A percentile compares a stretch with the other conserved stretches of the same genome.
phyloP scores from a whole-genome alignment of 2,113 vertebrate genomes.

The Tetraodon nigroviridis region DNA sequence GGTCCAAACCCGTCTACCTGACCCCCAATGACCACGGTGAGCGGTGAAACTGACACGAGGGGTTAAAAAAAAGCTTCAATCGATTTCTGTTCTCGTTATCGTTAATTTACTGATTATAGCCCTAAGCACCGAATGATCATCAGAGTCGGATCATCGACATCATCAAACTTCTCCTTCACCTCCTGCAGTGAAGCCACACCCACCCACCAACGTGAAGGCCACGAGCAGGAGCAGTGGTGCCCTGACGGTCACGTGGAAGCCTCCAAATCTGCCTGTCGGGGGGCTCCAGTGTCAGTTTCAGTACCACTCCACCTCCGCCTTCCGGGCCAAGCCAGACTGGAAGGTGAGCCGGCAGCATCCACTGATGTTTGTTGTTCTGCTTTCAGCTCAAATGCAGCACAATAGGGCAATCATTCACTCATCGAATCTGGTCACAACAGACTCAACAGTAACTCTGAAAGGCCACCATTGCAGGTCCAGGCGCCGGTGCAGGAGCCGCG shows the following conservation, averaged over 20 bases:
- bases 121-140: too few relatives aligned
- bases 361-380: background rate
- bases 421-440: too few relatives aligned
- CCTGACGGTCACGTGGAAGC: conserved; percentile 80
- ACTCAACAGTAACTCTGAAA: background rate
- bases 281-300: conserved; percentile 80
- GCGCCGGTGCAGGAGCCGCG: conserved; percentile 28
- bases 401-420: background rate
- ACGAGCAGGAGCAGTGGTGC: conserved; percentile 71
- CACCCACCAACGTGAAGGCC: conserved; percentile 76
- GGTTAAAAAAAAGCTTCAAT: too few relatives aligned
- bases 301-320: conserved; percentile 49
- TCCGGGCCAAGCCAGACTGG: conserved; percentile 68
- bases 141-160: too few relatives aligned
- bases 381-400: background rate
- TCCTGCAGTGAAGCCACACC: conserved; percentile 81
- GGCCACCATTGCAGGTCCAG: conserved; percentile 51
- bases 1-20: conserved; percentile 80
- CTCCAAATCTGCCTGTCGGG: conserved; percentile 67
- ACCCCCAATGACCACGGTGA: conserved; percentile 84
- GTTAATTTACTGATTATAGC: too few relatives aligned
- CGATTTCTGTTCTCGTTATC: too few relatives aligned
- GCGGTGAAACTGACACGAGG: conserved; percentile 26
- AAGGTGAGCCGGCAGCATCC: conserved; percentile 70
- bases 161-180: background rate